Conservation (phyloP, 1,140 invertebrate species). For the Druon quercuslanigerum region DNA sequence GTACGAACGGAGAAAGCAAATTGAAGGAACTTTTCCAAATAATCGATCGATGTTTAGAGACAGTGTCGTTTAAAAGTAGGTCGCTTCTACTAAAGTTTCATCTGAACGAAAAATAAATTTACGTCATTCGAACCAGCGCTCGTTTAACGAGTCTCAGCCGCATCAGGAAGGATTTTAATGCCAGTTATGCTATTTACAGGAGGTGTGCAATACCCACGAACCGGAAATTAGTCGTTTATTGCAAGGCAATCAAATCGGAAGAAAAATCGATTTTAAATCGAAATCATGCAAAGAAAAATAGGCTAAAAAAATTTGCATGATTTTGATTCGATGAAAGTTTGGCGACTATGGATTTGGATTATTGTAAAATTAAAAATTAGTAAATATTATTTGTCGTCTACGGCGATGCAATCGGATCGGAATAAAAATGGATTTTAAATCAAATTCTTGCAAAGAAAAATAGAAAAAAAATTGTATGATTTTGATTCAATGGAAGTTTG, state of each 20-base stretch:
- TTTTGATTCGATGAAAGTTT: too few relatives aligned
- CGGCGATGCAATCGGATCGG: not conserved
- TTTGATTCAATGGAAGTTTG: too few relatives aligned
- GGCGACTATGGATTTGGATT: too few relatives aligned
- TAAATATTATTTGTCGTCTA: too few relatives aligned
- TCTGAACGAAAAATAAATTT: conserved; percentile 42
- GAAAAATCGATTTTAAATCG: too few relatives aligned
- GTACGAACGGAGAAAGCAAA: conserved; percentile 37
- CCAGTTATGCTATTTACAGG: conserved; percentile 4
- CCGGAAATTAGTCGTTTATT: not conserved
- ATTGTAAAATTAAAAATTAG: too few relatives aligned
- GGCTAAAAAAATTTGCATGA: too few relatives aligned
- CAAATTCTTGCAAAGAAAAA: not conserved
- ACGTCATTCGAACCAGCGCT: conserved; percentile 42
- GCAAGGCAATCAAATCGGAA: not conserved
- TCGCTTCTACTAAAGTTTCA: conserved; percentile 63
- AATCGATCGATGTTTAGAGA: conserved; percentile 71
- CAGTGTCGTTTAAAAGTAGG: conserved; percentile 69
- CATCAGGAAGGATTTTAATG: conserved; percentile 17
- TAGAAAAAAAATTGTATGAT: too few relatives aligned
- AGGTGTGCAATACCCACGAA: conserved; percentile 14
- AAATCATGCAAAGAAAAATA: not conserved
- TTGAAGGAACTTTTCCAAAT: conserved; percentile 61
- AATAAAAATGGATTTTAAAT: too few relatives aligned
- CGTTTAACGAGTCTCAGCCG: conserved; percentile 33